phyloP scores from a whole-genome alignment of 1,140 invertebrate genomes.

The Battus philenor region DNA sequence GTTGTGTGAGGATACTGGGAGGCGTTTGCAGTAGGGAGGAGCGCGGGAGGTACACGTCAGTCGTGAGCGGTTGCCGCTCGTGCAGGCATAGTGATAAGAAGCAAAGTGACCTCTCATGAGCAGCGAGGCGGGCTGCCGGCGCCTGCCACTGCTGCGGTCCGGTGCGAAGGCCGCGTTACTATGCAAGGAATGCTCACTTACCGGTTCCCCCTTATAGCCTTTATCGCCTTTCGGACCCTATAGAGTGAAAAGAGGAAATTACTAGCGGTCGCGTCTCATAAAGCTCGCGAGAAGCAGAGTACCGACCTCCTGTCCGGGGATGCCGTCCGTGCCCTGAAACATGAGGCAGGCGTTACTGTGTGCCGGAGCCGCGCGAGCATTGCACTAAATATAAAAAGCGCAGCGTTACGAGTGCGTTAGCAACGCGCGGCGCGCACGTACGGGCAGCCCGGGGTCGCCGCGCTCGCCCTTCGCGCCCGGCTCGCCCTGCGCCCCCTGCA shows the following conservation, averaged over 20 bases:
- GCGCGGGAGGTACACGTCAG: too few relatives aligned
- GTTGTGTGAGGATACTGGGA: too few relatives aligned
- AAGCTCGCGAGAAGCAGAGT: neutral
- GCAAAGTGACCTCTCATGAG: too few relatives aligned
- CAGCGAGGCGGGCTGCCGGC: too few relatives aligned
- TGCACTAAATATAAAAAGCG: neutral
- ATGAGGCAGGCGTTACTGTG: slow-evolving; percentile 4
- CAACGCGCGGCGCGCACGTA: too few relatives aligned
- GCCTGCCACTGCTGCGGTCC: too few relatives aligned
- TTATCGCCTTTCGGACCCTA: slow-evolving; percentile 92
- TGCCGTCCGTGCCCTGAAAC: slow-evolving; percentile 92
- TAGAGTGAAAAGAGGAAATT: slow-evolving; percentile 36
- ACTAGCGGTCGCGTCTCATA: neutral
- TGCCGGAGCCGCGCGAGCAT: neutral
- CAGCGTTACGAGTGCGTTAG: too few relatives aligned
- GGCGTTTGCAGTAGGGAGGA: too few relatives aligned
- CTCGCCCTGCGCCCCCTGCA: slow-evolving; percentile 92
- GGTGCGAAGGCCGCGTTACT: slow-evolving; percentile 5
- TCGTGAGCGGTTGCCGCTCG: too few relatives aligned
- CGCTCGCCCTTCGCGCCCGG: slow-evolving; percentile 92
- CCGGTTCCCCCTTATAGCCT: slow-evolving; percentile 90
- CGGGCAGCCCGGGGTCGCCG: slow-evolving; percentile 92
- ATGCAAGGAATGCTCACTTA: slow-evolving; percentile 76
- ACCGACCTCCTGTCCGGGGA: slow-evolving; percentile 90
- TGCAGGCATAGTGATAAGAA: too few relatives aligned